A percentile compares a stretch with the other conserved stretches of the same genome.
Evolutionary conservation across 2,797 vertebrate species (phyloP).

Genomic region (Schizopygopsis malacanthus): DNA sequence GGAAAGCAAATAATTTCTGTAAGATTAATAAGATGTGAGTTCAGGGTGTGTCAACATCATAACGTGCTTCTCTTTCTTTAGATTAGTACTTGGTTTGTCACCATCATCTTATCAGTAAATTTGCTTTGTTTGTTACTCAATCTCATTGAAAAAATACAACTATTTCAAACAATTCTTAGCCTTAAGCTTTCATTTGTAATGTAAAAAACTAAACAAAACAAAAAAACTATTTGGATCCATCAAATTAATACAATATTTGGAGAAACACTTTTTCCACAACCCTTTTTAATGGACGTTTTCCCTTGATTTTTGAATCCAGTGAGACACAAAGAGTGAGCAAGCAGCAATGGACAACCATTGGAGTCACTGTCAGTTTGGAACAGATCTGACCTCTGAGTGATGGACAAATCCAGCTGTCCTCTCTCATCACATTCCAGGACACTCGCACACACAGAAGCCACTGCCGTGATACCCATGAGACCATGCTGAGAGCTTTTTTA

Average conservation of each 20-base stretch:
- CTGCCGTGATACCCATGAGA: not conserved
- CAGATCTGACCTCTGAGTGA: slow-evolving; percentile 10
- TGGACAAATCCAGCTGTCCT: slow-evolving; percentile 23
- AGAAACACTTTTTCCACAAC: slow-evolving; percentile 41
- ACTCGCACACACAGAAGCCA: slow-evolving; percentile 31
- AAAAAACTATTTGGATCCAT: not conserved
- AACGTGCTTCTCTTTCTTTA: slow-evolving; percentile 46
- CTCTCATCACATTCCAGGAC: slow-evolving; percentile 33
- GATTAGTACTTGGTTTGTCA: slow-evolving; percentile 24
- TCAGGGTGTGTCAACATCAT: slow-evolving; percentile 8
- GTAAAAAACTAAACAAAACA: not conserved
- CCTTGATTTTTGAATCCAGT: not conserved
- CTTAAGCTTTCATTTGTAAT: not conserved
- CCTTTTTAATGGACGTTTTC: not conserved
- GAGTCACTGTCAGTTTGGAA: not conserved
- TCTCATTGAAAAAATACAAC: not conserved
- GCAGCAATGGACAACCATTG: not conserved
- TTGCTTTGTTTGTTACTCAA: not conserved
- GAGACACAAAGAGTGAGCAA: slow-evolving; percentile 32
- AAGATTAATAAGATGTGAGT: slow-evolving; percentile 38
- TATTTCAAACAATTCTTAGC: not conserved
- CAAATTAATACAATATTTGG: slow-evolving; percentile 8
- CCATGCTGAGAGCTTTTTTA: slow-evolving; percentile 51
- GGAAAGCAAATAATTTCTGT: slow-evolving; percentile 33
- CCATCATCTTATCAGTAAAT: not conserved